Percentiles rank a stretch among this genome's conserved stretches.
Evolutionary conservation across 1,140 invertebrate genomes (phyloP).

Genomic region (Penaeus indicus): DNA sequence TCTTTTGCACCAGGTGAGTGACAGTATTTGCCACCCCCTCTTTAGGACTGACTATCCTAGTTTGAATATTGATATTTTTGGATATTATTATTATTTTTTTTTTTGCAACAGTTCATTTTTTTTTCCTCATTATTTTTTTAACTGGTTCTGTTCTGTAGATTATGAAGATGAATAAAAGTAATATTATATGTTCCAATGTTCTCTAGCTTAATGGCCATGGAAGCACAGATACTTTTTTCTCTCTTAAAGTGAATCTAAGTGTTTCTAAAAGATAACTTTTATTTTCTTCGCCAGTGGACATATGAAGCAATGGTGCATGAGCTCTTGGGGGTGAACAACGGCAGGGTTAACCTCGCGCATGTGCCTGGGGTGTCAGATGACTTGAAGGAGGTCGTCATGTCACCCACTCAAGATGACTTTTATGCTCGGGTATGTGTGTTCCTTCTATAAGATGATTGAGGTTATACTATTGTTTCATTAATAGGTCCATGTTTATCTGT

Average conservation of each 20-base stretch:
- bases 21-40: background rate
- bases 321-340: conserved; percentile 93
- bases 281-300: conserved; percentile 84
- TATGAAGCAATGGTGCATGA: conserved; percentile 99
- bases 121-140: no score
- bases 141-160: no score
- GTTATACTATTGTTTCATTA: background rate
- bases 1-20: conserved; percentile 85
- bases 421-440: conserved; percentile 82
- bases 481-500: no score
- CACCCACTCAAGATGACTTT: conserved; percentile 97
- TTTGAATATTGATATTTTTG: background rate
- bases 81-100: background rate
- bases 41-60: no score
- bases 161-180: no score
- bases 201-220: background rate
- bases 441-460: background rate
- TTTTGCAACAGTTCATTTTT: background rate
- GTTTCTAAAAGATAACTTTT: conserved; percentile 2
- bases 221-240: background rate
- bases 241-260: background rate
- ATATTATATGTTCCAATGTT: no score
- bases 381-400: conserved; percentile 92
- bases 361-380: conserved; percentile 84
- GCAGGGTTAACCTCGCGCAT: conserved; percentile 90